Conservation (phyloP, 64 coral and sea anemone genomes). For the Anthopleura sola region DNA sequence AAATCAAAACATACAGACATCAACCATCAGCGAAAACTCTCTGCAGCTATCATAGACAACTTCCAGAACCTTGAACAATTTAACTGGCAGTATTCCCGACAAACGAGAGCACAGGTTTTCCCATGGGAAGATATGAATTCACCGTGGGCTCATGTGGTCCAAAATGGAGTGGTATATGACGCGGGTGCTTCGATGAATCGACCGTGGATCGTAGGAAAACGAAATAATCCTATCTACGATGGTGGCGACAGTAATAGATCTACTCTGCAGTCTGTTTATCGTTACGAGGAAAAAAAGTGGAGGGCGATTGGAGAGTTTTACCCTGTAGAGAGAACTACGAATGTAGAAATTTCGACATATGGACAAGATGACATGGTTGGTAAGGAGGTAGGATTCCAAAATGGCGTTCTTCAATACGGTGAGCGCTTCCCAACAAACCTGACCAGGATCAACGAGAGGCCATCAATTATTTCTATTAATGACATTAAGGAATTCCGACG, state of each 20-base stretch:
- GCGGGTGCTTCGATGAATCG: neutral
- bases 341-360: neutral
- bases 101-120: neutral
- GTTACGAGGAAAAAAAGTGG: neutral
- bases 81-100: neutral
- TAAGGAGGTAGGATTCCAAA: neutral
- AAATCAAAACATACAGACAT: neutral
- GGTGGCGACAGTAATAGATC: neutral
- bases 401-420: neutral
- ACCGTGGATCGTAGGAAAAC: neutral
- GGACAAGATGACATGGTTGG: neutral
- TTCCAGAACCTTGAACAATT: neutral
- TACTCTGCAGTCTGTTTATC: neutral
- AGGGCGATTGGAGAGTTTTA: neutral
- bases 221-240: neutral
- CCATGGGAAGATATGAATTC: neutral
- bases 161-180: neutral
- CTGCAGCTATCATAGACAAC: constrained; percentile 5
- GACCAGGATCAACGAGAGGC: neutral
- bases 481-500: neutral
- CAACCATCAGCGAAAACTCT: neutral
- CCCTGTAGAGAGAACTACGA: neutral
- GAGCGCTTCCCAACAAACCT: neutral
- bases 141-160: neutral
- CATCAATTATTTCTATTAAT: too few relatives aligned